Evolutionary conservation across 2,797 vertebrate genomes (phyloP).

Genomic region (Petrocephalus sullivani): DNA sequence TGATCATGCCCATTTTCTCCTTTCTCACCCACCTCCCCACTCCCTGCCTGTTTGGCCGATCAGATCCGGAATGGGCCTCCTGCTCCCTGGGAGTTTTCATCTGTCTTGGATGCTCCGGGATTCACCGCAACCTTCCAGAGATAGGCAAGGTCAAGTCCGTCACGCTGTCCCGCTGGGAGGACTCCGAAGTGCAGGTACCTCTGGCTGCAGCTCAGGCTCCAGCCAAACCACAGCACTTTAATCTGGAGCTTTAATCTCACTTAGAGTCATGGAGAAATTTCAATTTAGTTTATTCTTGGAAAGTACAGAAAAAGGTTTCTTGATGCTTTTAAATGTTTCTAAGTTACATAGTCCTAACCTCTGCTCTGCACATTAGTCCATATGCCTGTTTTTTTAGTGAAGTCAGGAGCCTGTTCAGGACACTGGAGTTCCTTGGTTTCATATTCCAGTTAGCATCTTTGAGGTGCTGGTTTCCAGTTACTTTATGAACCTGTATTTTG

Average conservation of each 20-base stretch:
- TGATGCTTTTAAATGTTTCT: not conserved
- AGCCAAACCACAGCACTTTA: not conserved
- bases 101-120: conserved; percentile 85
- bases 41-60: not conserved
- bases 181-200: conserved; percentile 80
- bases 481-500: not conserved
- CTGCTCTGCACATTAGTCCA: not conserved
- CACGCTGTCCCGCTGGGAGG: conserved; percentile 82
- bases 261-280: not conserved
- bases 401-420: not conserved
- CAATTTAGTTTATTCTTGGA: not conserved
- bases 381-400: not conserved
- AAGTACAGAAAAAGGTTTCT: not conserved
- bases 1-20: not conserved
- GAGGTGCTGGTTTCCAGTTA: not conserved
- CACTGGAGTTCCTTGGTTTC: not conserved
- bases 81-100: conserved; percentile 87
- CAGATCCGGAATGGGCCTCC: conserved; percentile 87
- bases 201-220: not conserved
- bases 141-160: conserved; percentile 88
- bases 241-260: not conserved
- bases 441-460: not conserved
- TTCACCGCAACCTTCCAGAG: conserved; percentile 81
- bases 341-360: not conserved
- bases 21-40: not conserved